These are phyloP conservation scores for Noctuana brunneofusca DNA, from an alignment of 2,888 invertebrate genomes.

Conservation along the genomic window DNA sequence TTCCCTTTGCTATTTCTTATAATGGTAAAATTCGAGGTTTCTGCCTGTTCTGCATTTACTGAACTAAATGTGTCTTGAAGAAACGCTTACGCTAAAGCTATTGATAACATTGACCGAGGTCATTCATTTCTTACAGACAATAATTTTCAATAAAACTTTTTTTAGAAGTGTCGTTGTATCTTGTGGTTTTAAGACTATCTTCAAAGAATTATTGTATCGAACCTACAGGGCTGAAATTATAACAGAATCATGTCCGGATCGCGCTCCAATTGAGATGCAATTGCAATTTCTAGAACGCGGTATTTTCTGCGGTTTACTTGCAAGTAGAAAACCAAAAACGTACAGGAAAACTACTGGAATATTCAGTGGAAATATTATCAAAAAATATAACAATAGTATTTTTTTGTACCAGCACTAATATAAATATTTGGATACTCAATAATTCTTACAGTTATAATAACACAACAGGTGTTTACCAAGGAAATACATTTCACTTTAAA, in stretches of 20 bases:
- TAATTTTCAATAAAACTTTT: not conserved
- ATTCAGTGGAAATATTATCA: too few relatives aligned
- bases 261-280: slow-evolving; percentile 36
- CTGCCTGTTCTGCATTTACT: too few relatives aligned
- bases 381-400: too few relatives aligned
- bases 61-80: too few relatives aligned
- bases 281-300: slow-evolving; percentile 21
- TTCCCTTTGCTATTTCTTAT: too few relatives aligned
- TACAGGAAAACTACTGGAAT: not conserved
- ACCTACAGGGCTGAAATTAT: slow-evolving; percentile 16
- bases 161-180: not conserved
- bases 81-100: too few relatives aligned
- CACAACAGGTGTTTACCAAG: too few relatives aligned
- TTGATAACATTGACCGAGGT: not conserved
- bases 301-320: slow-evolving; percentile 17
- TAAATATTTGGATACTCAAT: too few relatives aligned
- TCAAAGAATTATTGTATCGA: not conserved
- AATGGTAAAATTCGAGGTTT: too few relatives aligned
- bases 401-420: too few relatives aligned
- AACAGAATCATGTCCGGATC: slow-evolving; percentile 5
- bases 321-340: slow-evolving; percentile 5
- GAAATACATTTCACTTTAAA: too few relatives aligned
- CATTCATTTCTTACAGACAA: not conserved
- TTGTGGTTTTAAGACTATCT: not conserved
- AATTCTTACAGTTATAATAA: too few relatives aligned